phyloP scores from a whole-genome alignment of 1,140 invertebrate genomes.

The Sycobia sp. region DNA sequence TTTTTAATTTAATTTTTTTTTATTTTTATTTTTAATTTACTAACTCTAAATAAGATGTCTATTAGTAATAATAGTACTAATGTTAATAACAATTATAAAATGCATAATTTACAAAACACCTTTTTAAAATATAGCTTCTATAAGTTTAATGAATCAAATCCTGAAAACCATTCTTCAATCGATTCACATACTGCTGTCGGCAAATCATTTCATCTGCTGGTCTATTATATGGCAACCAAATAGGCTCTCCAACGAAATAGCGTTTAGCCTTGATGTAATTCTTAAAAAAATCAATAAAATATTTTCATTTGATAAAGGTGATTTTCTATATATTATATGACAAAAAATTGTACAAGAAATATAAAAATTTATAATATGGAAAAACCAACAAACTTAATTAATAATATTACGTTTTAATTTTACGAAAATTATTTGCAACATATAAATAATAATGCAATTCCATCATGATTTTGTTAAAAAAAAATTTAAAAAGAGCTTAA shows the following conservation, averaged over 20 bases:
- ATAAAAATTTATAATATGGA: not conserved
- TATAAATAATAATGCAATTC: no score
- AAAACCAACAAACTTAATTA: no score
- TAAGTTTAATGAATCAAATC: slow-evolving; percentile 34
- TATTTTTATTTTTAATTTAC: not conserved
- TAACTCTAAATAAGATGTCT: not conserved
- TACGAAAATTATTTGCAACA: no score
- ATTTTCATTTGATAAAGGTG: not conserved
- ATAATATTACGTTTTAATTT: no score
- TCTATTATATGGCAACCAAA: slow-evolving; percentile 89
- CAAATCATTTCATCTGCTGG: slow-evolving; percentile 86
- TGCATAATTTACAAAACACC: not conserved
- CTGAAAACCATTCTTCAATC: slow-evolving; percentile 65
- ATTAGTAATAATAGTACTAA: no score
- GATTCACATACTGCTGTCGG: slow-evolving; percentile 73
- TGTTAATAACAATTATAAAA: no score
- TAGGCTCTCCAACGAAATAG: slow-evolving; percentile 90
- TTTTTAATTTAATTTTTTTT: no score
- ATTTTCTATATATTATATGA: not conserved
- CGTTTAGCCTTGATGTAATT: slow-evolving; percentile 86
- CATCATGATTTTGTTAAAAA: no score
- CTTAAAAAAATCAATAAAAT: slow-evolving; percentile 56
- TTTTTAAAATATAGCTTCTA: not conserved
- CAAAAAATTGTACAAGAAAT: not conserved
- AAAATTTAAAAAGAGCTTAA: no score